Percentiles rank a stretch among this genome's conserved stretches.
These are phyloP conservation scores for Etheostoma cragini DNA, from an alignment of 2,113 vertebrate genomes.

Conservation along the genomic window DNA sequence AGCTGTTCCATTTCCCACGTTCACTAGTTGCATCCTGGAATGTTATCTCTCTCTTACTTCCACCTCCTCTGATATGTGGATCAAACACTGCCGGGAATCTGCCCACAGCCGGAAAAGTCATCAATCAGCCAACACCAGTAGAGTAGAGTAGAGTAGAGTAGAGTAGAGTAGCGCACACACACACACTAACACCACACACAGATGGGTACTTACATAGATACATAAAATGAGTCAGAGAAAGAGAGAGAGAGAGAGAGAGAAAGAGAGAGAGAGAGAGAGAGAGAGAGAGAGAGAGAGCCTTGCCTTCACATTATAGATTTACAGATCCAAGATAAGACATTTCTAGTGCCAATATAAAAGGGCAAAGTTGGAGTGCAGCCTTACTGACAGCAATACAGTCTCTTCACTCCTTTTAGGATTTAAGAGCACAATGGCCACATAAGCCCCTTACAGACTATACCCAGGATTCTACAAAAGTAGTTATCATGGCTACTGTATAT, in stretches of 20 bases:
- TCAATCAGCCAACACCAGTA: slow-evolving; percentile 71
- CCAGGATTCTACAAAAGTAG: neutral
- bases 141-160: neutral
- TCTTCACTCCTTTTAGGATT: neutral
- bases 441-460: neutral
- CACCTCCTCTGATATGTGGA: slow-evolving; percentile 78
- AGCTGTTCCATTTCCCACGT: slow-evolving; percentile 75
- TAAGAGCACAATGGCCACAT: neutral
- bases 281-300: slow-evolving; percentile 12
- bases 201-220: slow-evolving; percentile 27
- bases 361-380: slow-evolving; percentile 3
- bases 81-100: slow-evolving; percentile 78
- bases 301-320: slow-evolving; percentile 24
- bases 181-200: neutral
- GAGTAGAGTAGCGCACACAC: neutral
- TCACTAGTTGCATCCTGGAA: slow-evolving; percentile 78
- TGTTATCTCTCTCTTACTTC: slow-evolving; percentile 75
- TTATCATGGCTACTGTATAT: neutral
- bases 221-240: slow-evolving; percentile 9
- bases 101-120: slow-evolving; percentile 76
- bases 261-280: neutral
- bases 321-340: slow-evolving; percentile 19
- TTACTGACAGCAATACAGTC: slow-evolving; percentile 1
- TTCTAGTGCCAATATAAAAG: slow-evolving; percentile 17
- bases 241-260: no score